Evolutionary conservation across 1,140 invertebrate genomes (phyloP), one percentile per base, ranked within the genome.

Genomic region (Lordiphosa mommai): DNA sequence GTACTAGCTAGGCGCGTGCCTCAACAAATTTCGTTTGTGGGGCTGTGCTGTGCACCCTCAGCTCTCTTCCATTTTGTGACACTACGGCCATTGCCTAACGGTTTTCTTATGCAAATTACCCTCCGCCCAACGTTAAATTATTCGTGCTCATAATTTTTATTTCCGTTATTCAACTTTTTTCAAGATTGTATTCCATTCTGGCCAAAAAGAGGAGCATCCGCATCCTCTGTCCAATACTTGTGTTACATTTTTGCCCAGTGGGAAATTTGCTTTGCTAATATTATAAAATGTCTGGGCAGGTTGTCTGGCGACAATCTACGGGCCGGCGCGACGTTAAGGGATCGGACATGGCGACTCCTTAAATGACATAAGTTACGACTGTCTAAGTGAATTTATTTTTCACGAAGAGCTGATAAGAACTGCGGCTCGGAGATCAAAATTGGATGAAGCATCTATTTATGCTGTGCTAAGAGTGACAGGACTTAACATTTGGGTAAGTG

Each of bases 101-200:
- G 50, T 63, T 77, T 85, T 84, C 77, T 84, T 84, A 84, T 84
- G 77, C 77, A 84, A 84, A 85, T 82, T 33, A 20, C 23, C 23
- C 7, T n/a, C n/a, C n/a, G n/a, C n/a, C 43, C 60, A 37, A 34
- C 72, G 72, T 58, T 85, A 84, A 82, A 85, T 85, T 84, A 84
- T 85, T 84, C 79, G 49, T 53, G 64, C 77, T 85, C 77, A 84
- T 84, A 84, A 84, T 84, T 84, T 84, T 85, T 84, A 84, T 85
- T 84, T 84, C 77, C 77, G 79, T 85, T 84, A 84, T 84, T 85
- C 77, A 74, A 72, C 68, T 84, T 85, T n/a, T n/a, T n/a, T 85
- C 72, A 84, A 85, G 77, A 84, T 84, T 84, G 77, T 84, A 63
- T 77, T 82, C 68, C 79, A 84, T 61, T 72, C 77, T 84, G 65